These are phyloP conservation scores for Hapalemur alaotrensis DNA, from an alignment of 2,797 vertebrate genomes.

Conservation along the genomic window DNA sequence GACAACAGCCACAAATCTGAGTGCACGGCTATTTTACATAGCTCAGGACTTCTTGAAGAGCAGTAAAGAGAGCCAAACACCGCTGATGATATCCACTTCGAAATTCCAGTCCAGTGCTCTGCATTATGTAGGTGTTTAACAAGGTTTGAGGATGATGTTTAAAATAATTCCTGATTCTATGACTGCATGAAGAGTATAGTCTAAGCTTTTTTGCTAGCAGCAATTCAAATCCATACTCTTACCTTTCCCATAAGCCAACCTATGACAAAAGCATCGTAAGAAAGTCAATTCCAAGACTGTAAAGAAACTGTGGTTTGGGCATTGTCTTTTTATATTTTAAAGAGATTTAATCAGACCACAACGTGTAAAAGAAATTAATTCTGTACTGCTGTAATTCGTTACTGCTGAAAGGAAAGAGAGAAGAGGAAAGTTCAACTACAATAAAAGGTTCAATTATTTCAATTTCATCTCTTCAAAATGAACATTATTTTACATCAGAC, in stretches of 20 bases:
- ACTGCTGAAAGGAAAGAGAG: slow-evolving; percentile 74
- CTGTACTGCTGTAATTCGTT: slow-evolving; percentile 59
- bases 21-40: neutral
- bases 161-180: neutral
- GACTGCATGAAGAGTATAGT: neutral
- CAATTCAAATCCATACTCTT: neutral
- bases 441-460: slow-evolving; percentile 83
- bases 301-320: slow-evolving; percentile 54
- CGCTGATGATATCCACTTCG: neutral
- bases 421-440: slow-evolving; percentile 78
- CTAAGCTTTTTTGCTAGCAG: neutral
- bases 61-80: neutral
- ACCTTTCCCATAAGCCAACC: neutral
- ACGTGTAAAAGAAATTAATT: slow-evolving; percentile 80
- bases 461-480: slow-evolving; percentile 82
- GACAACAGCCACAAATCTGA: neutral
- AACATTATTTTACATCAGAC: slow-evolving; percentile 78
- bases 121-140: neutral
- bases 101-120: neutral
- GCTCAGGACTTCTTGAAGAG: neutral
- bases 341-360: slow-evolving; percentile 72
- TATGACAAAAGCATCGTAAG: neutral
- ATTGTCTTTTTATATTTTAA: slow-evolving; percentile 60
- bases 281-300: slow-evolving; percentile 22
- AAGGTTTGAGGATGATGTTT: neutral